These are phyloP conservation scores for Diacarnus erythraeanus DNA, from an alignment of 37 sponge, comb jelly and placozoan species.

Conservation along the genomic window DNA sequence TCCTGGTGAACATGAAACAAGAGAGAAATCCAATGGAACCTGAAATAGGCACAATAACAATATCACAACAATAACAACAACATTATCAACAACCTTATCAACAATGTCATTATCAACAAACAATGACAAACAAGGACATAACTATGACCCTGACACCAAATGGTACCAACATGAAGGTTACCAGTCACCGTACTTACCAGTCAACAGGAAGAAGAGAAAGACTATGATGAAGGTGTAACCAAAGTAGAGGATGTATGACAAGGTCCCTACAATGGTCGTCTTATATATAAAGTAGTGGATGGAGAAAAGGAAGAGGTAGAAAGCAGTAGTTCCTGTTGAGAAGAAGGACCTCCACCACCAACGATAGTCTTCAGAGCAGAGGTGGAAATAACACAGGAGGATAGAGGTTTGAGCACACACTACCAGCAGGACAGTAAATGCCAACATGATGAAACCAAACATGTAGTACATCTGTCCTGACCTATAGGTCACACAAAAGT, in stretches of 20 bases:
- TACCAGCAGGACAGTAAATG: conserved; percentile 83
- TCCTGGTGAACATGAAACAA: conserved; percentile 85
- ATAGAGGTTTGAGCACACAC: conserved; percentile 92
- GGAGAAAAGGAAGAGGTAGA: conserved; percentile 90
- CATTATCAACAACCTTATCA: no score
- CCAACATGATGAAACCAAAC: conserved; percentile 98
- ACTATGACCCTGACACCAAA: no score
- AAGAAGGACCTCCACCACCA: conserved; percentile 99
- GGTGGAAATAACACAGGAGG: conserved; percentile 98
- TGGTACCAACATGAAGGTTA: no score
- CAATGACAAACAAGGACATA: no score
- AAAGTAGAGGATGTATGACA: conserved; percentile 89
- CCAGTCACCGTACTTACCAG: conserved; percentile 58
- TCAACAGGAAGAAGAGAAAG: conserved; percentile 84
- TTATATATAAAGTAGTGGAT: conserved; percentile 88
- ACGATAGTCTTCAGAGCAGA: conserved; percentile 98
- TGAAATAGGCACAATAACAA: no score
- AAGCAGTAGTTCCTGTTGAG: conserved; percentile 75
- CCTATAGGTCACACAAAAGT: no score
- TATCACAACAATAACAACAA: no score
- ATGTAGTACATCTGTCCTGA: conserved; percentile 98
- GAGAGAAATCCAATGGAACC: conserved; percentile 93
- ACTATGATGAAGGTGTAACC: conserved; percentile 93
- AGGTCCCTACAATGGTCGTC: conserved; percentile 74
- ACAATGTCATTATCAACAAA: background rate